phyloP scores from a whole-genome alignment of 2,113 vertebrate species.

The Rutilus rutilus region DNA sequence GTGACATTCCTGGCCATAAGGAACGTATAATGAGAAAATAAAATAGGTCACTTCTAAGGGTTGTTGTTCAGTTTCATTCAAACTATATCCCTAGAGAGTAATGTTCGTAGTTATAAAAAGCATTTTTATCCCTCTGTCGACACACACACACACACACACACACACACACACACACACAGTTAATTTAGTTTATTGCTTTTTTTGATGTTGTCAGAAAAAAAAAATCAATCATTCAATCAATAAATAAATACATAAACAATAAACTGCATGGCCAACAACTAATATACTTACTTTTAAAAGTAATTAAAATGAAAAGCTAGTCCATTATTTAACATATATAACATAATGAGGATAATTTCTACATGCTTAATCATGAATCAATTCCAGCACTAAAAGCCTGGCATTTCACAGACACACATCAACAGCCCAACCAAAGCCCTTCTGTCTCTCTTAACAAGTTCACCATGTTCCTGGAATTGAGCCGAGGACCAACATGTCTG shows the following conservation, averaged over 20 bases:
- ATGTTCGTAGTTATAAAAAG: background rate
- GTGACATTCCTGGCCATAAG: conserved; percentile 2
- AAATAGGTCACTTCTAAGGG: conserved; percentile 22
- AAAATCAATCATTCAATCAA: no score
- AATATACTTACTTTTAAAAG: no score
- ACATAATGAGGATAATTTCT: background rate
- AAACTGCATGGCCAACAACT: no score
- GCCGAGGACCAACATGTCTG: background rate
- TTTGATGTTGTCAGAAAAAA: no score
- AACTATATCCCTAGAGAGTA: background rate
- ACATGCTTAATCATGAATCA: background rate
- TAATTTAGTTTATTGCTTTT: no score
- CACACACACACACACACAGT: no score
- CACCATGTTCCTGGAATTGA: background rate
- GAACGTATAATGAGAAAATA: background rate
- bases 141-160: no score
- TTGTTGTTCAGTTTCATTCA: background rate
- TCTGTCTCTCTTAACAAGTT: conserved; percentile 38
- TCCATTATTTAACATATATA: background rate
- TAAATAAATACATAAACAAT: no score
- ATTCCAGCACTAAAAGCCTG: background rate
- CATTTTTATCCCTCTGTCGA: background rate
- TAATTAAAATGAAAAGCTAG: background rate
- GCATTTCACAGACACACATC: conserved; percentile 1
- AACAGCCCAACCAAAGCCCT: background rate